phyloP scores from a whole-genome alignment of 2,113 vertebrate genomes.

The Hypanus sabinus region DNA sequence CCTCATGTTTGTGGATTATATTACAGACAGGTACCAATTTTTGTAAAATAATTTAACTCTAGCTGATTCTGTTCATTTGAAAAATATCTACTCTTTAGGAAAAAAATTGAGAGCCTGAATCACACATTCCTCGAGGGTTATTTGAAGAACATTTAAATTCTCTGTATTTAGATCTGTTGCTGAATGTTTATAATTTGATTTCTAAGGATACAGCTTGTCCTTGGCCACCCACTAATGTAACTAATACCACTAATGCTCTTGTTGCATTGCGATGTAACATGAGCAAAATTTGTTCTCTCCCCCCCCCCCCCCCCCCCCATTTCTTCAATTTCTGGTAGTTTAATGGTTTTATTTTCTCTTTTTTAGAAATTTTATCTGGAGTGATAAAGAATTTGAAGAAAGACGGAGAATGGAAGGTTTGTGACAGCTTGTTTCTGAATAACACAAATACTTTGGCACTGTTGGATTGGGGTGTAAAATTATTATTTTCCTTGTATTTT shows the following conservation, averaged over 20 bases:
- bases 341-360: not conserved
- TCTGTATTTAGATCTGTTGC: not conserved
- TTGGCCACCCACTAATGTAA: not conserved
- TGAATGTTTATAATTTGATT: not conserved
- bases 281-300: not conserved
- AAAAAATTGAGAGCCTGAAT: not conserved
- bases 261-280: not conserved
- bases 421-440: not conserved
- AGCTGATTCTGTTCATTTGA: not conserved
- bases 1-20: too few species aligned
- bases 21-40: not conserved
- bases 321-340: not conserved
- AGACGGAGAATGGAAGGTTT: constrained; percentile 76
- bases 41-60: not conserved
- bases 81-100: not conserved
- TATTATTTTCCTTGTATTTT: too few species aligned
- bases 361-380: constrained; percentile 65
- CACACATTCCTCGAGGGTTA: too few species aligned
- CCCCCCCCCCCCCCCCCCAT: not conserved
- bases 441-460: not conserved
- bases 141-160: too few species aligned
- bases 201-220: not conserved
- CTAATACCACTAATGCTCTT: not conserved
- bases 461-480: too few species aligned
- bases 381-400: constrained; percentile 71